phyloP scores from a whole-genome alignment of 2,113 vertebrate genomes.

The Pipra filicauda region DNA sequence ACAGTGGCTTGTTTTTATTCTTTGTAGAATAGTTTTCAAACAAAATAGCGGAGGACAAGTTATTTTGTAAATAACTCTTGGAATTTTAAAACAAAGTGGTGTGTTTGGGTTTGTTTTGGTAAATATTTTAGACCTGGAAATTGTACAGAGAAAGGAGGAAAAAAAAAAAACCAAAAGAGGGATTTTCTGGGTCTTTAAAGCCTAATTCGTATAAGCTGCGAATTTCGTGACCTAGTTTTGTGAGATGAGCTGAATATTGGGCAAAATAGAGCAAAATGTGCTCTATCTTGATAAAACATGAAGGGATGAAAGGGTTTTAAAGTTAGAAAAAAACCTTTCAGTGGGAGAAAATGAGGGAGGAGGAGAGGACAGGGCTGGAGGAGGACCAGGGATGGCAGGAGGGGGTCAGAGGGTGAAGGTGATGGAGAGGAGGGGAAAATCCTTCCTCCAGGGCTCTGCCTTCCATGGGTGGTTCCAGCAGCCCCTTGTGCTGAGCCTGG shows the following conservation, averaged over 20 bases:
- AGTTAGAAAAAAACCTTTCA: neutral
- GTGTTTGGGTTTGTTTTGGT: neutral
- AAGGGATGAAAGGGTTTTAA: neutral
- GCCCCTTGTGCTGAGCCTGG: neutral
- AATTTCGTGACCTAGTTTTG: constrained; percentile 8
- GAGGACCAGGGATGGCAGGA: accelerated
- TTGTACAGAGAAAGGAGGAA: neutral
- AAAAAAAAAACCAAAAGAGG: neutral
- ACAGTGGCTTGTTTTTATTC: accelerated
- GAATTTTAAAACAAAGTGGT: neutral
- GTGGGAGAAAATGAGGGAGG: neutral
- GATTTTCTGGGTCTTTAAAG: neutral
- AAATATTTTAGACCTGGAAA: neutral
- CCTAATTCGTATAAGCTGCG: neutral
- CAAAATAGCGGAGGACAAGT: neutral
- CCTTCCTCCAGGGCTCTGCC: neutral
- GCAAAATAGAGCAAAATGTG: neutral
- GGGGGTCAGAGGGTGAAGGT: accelerated
- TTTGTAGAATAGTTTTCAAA: neutral
- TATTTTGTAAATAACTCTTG: neutral
- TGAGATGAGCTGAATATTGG: neutral
- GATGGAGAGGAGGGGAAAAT: neutral
- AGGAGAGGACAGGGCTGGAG: neutral
- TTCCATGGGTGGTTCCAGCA: neutral
- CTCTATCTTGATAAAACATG: neutral